Evolutionary conservation across 1,140 invertebrate species (phyloP).

Genomic region (Panulirus ornatus): DNA sequence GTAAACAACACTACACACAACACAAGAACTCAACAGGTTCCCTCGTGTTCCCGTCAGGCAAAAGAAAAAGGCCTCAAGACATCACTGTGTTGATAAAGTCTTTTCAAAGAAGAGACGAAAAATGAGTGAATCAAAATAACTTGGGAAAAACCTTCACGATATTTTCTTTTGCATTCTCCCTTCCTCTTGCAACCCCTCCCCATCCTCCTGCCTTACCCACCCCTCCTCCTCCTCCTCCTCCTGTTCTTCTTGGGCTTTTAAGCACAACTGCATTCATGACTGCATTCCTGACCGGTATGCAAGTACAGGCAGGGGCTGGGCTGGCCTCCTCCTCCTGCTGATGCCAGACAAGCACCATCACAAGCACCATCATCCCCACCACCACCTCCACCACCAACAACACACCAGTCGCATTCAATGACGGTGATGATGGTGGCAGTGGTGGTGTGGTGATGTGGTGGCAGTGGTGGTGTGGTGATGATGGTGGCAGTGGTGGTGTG

Average conservation of each 20-base stretch:
- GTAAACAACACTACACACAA: too few species aligned
- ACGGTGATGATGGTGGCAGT: background rate
- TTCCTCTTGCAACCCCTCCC: background rate
- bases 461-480: background rate
- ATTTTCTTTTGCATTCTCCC: background rate
- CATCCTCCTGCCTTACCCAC: background rate
- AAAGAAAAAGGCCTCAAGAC: too few species aligned
- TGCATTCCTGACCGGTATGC: slow-evolving; percentile 31
- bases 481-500: background rate
- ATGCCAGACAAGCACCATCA: background rate
- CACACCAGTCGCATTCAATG: background rate
- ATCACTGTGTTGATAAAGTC: too few species aligned
- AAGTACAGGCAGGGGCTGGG: background rate
- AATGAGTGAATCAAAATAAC: too few species aligned
- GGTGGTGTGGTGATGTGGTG: too few species aligned
- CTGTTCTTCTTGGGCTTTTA: background rate
- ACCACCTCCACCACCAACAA: slow-evolving; percentile 7
- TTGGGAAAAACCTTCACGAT: too few species aligned
- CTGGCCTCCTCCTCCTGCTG: background rate
- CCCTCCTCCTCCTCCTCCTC: background rate
- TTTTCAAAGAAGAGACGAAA: too few species aligned
- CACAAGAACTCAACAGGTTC: too few species aligned
- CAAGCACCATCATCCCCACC: background rate
- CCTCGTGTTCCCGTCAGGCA: too few species aligned
- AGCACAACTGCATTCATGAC: slow-evolving; percentile 21